A percentile compares a stretch with the other conserved stretches of the same genome.
phyloP scores from a whole-genome alignment of 2,888 invertebrate genomes.

The Cristatella mucedo region DNA sequence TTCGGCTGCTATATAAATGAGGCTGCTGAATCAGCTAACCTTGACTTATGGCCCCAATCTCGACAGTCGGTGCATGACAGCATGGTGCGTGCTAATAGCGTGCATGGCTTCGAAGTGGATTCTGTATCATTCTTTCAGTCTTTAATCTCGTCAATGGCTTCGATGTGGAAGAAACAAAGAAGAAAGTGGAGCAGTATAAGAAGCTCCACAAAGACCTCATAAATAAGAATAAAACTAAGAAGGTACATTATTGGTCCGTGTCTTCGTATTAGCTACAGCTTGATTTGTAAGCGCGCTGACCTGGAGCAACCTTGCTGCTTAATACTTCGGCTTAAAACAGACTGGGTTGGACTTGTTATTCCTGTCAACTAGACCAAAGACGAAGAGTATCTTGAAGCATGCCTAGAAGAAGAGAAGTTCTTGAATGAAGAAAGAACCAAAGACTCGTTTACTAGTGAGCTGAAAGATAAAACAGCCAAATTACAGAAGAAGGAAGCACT shows the following conservation, averaged over 20 bases:
- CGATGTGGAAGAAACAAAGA: constrained; percentile 67
- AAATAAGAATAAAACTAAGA: constrained; percentile 41
- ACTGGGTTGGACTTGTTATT: constrained; percentile 4
- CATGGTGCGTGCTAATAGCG: too few relatives aligned
- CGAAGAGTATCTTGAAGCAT: constrained; percentile 61
- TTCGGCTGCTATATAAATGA: too few relatives aligned
- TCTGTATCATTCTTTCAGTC: constrained; percentile 43
- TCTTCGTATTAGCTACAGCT: too few relatives aligned
- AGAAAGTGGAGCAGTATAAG: constrained; percentile 42
- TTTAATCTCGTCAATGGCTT: constrained; percentile 77
- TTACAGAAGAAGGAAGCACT: constrained; percentile 68
- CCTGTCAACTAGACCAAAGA: constrained; percentile 45
- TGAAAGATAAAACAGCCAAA: constrained; percentile 53
- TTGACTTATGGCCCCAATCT: too few relatives aligned
- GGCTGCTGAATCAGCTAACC: too few relatives aligned
- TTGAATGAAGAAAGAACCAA: constrained; percentile 47
- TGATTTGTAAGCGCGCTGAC: too few relatives aligned
- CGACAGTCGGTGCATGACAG: too few relatives aligned
- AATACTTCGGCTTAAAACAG: too few relatives aligned
- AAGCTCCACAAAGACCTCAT: constrained; percentile 55
- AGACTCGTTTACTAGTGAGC: constrained; percentile 41
- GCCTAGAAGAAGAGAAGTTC: constrained; percentile 27
- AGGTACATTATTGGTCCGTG: too few relatives aligned
- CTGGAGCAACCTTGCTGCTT: too few relatives aligned
- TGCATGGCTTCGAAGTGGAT: too few relatives aligned